These are phyloP conservation scores for Pteruthius melanotis DNA, from an alignment of 2,113 vertebrate genomes.

Conservation along the genomic window DNA sequence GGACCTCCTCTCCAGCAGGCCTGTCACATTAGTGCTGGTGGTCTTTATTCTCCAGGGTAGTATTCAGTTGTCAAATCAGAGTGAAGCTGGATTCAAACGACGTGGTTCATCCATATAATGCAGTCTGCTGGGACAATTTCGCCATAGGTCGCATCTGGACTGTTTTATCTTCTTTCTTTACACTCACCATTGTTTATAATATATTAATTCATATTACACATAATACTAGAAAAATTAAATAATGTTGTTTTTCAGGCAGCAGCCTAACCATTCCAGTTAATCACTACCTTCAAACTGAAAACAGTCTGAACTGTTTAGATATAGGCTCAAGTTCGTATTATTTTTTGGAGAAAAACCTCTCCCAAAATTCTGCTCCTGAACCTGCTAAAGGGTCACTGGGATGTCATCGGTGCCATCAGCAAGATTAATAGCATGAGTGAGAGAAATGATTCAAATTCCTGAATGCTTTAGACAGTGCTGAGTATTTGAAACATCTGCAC, in stretches of 20 bases:
- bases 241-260: background rate
- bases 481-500: slow-evolving; percentile 39
- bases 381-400: background rate
- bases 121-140: background rate
- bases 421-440: background rate
- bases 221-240: background rate
- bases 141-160: background rate
- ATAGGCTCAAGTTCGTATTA: background rate
- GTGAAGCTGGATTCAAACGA: background rate
- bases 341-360: background rate
- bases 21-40: background rate
- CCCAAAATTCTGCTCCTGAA: background rate
- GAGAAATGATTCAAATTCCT: background rate
- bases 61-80: background rate
- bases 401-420: background rate
- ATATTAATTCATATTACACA: background rate
- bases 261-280: background rate
- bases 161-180: background rate
- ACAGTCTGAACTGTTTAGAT: background rate
- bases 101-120: background rate
- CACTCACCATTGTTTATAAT: background rate
- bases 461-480: background rate
- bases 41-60: background rate
- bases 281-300: background rate
- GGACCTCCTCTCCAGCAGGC: background rate